phyloP scores from a whole-genome alignment of 2,888 invertebrate genomes.

The Drosophila leonis region DNA sequence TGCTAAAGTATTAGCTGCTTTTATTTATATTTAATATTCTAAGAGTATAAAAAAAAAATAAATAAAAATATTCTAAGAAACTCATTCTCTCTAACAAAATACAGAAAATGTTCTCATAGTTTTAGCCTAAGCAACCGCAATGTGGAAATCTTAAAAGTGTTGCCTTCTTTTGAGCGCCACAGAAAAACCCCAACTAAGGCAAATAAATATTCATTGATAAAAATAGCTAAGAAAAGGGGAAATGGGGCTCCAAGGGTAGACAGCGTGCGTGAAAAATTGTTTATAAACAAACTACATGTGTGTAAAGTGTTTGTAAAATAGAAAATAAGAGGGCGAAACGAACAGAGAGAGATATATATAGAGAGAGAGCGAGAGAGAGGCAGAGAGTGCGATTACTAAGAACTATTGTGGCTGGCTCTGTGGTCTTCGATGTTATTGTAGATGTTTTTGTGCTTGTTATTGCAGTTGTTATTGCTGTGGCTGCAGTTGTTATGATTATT shows the following conservation, averaged over 20 bases:
- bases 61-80: no score
- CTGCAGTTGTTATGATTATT: neutral
- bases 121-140: neutral
- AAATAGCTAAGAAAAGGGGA: neutral
- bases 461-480: neutral
- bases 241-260: neutral
- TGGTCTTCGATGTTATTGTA: slow-evolving; percentile 3
- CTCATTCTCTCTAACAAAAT: neutral
- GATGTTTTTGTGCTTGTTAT: neutral
- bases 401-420: slow-evolving; percentile 6
- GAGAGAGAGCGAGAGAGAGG: neutral
- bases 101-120: no score
- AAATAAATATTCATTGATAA: slow-evolving; percentile 62
- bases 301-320: slow-evolving; percentile 31
- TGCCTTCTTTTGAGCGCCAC: slow-evolving; percentile 46
- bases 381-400: slow-evolving; percentile 1
- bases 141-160: slow-evolving; percentile 8
- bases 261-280: slow-evolving; percentile 49
- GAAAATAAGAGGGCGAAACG: neutral
- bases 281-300: slow-evolving; percentile 59
- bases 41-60: no score
- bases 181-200: neutral
- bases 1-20: neutral
- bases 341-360: neutral
- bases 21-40: neutral